Evolutionary conservation across 2,888 invertebrate species (phyloP), one percentile per base, ranked within the genome.

Genomic region (Vanessa cardui): DNA sequence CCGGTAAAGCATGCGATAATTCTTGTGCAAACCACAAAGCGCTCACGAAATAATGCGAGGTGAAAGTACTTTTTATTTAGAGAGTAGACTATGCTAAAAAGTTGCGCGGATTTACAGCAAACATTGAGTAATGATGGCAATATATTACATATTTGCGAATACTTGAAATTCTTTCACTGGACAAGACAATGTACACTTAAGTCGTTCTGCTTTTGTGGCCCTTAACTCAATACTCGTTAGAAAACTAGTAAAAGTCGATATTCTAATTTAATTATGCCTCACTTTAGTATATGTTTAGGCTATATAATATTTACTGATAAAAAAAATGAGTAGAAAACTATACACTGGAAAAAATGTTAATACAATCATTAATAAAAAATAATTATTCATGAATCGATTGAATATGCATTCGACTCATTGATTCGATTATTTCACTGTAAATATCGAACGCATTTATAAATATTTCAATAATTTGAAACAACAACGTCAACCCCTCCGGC

Each of bases 21-120:
- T 82, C 78, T 74, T 78, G 74, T 73, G 76, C 76, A 83, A 82
- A 80, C 78, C 77, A 72, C 80, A 79, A 77, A 75, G 76, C 71
- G 76, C 74, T 64, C 72, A 68, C 71, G 74, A 74, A 80, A 80
- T 79, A 79, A 83, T 77, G 81, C 83, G 82, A 84, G 82, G 86
- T 80, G 91, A 92, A 91, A 92, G 89, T 84, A 79, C 75, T 79
- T 78, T 82, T 82, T 85, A 81, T 86, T 84, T 83, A 83, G 77
- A 85, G 83, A 85, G 81, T 79, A 80, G 81, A 80, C 83, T 78
- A 71, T 74, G 83, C 82, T 80, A 81, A 83, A 74, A 83, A 84
- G 82, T 87, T 86, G 83, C 86, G 80, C 83, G 80, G 79, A 80
- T 81, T 83, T 81, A 81, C 79, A 78, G 77, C 84, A 90, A 88